Base-by-base conservation (phyloP, 2,113 vertebrate species). In the Mionectes macconnelli region DNA sequence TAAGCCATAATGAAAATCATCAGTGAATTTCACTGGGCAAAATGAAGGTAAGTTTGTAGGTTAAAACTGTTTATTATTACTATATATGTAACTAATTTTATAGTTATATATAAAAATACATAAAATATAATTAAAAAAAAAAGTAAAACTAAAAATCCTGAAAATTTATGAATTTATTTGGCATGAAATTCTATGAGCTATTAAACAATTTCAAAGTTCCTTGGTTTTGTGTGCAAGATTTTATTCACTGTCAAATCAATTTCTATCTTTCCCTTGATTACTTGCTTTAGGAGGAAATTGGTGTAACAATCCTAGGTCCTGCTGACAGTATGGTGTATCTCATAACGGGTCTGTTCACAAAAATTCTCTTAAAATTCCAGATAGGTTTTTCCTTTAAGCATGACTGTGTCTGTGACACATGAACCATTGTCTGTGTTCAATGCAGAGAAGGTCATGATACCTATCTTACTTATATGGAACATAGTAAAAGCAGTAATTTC, bases 261-360 rank as follows among this genome's bases (percentile, higher is more conserved):
- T 92, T 78, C 59, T 60, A 18, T 55, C 63, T 73, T 86, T 84
- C 63, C 53, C 23, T 73, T 23, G 27, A 80, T 93, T 89, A 31
- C 12, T 76, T 87, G 28, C 35, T 0, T 59, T 68, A 59, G 30
- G 31, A 72, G 49, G 53, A 89, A 80, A 63, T 7, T 42, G 25
- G 45, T 72, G 31, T 45, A 63, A 67, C 59, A 72, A 40, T 72
- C 62, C 67, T 68, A 45, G 45, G 7, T 62, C 23, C 13, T 53
- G 16, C 28, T 84, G 50, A 74, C 14, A 78, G 45, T 19, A 70
- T 85, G 74, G n/a, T 53, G 4, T 17, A 37, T 79, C 81, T 70
- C 9, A 50, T 76, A 70, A 67, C 1, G 3, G 5, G 27, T 30
- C 30, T 74, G 18, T 25, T 73, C 12, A 70, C 74, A 82, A 90